Evolutionary conservation across 2,888 invertebrate species (phyloP).

Genomic region (Cosmia pyralina): DNA sequence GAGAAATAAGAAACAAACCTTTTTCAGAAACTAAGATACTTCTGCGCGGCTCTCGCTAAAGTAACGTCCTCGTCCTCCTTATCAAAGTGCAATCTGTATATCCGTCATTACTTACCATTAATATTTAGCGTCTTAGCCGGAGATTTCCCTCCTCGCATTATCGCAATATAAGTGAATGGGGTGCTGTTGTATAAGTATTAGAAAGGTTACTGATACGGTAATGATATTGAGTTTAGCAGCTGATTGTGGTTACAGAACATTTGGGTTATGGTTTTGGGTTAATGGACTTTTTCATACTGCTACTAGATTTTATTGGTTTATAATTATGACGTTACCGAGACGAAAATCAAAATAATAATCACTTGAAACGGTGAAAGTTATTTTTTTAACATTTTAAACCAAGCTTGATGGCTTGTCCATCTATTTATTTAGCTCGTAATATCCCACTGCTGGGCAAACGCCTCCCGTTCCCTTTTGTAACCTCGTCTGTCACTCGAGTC

Average conservation of each 20-base stretch:
- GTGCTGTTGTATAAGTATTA: slow-evolving; percentile 17
- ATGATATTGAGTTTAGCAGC: slow-evolving; percentile 20
- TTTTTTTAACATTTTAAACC: too few relatives aligned
- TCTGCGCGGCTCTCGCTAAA: slow-evolving; percentile 13
- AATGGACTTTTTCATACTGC: slow-evolving; percentile 13
- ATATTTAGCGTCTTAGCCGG: slow-evolving; percentile 39
- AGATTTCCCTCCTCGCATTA: slow-evolving; percentile 18
- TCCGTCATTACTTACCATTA: slow-evolving; percentile 42
- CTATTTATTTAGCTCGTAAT: too few relatives aligned
- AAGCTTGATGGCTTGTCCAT: too few relatives aligned
- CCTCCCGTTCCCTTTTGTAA: too few relatives aligned
- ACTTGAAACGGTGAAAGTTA: background rate
- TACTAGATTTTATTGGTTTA: background rate
- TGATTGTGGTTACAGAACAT: slow-evolving; percentile 8
- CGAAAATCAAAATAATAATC: background rate
- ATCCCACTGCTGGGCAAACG: too few relatives aligned
- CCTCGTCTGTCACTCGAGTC: too few relatives aligned
- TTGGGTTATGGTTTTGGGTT: slow-evolving; percentile 1
- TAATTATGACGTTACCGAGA: background rate
- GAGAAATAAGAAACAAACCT: background rate
- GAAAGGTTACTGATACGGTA: slow-evolving; percentile 34
- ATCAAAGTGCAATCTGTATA: slow-evolving; percentile 43
- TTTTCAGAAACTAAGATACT: slow-evolving; percentile 6
- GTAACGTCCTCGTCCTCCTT: slow-evolving; percentile 12
- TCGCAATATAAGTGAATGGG: slow-evolving; percentile 18